Conservation (phyloP, 2,113 vertebrate species). For the Beaufortia kweichowensis region DNA sequence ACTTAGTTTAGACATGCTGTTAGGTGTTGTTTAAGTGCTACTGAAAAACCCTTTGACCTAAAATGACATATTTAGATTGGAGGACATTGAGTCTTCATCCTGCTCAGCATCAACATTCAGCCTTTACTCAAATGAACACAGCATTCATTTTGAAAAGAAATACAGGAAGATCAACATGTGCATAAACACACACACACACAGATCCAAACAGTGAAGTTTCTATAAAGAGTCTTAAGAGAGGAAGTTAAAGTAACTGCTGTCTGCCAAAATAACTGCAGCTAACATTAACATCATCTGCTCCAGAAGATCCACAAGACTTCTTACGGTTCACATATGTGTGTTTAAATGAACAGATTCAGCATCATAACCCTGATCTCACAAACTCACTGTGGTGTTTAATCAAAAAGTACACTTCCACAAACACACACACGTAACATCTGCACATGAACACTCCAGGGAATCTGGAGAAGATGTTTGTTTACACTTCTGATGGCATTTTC, state of each 20-base stretch:
- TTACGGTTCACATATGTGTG: not conserved
- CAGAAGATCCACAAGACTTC: not conserved
- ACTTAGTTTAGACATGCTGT: not conserved
- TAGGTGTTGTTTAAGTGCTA: not conserved
- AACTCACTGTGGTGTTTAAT: not conserved
- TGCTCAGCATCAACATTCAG: not conserved
- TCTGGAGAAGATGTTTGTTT: constrained; percentile 9
- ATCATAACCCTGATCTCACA: no score
- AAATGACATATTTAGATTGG: not conserved
- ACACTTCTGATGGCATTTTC: not conserved
- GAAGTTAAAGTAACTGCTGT: constrained; percentile 51
- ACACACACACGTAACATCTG: constrained; percentile 8
- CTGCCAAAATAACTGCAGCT: constrained; percentile 46
- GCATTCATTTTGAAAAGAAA: not conserved
- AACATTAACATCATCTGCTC: not conserved
- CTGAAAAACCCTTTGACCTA: not conserved
- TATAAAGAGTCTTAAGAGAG: not conserved
- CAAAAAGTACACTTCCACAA: not conserved
- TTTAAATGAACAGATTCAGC: not conserved
- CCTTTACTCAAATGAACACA: not conserved
- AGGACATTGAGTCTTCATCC: not conserved
- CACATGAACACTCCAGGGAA: not conserved
- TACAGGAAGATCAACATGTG: constrained; percentile 6
- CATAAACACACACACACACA: not conserved
- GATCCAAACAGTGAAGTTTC: constrained; percentile 4